phyloP scores from a whole-genome alignment of 2,888 invertebrate genomes.

The Acanthacorydalis orientalis region DNA sequence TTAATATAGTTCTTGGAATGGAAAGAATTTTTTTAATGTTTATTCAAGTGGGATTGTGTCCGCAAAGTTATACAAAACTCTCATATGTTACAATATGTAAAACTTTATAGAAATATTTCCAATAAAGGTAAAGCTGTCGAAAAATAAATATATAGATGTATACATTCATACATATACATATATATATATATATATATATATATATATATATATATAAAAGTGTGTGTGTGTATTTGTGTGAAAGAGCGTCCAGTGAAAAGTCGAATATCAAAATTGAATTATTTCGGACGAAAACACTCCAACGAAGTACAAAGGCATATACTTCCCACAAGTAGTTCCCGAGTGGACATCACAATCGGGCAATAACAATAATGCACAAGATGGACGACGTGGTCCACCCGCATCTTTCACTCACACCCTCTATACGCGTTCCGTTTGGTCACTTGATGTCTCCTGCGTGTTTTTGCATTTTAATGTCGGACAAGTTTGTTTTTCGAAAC shows the following conservation, averaged over 20 bases:
- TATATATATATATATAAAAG: too few relatives aligned
- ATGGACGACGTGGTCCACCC: background rate
- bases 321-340: background rate
- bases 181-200: too few relatives aligned
- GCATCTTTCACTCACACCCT: background rate
- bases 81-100: background rate
- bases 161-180: too few relatives aligned
- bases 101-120: background rate
- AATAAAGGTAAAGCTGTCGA: background rate
- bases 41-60: background rate
- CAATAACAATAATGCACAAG: background rate
- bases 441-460: constrained; percentile 13
- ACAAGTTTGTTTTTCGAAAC: constrained; percentile 18
- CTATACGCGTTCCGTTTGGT: background rate
- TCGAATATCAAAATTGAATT: constrained; percentile 13
- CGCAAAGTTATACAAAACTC: too few relatives aligned
- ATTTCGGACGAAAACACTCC: constrained; percentile 18
- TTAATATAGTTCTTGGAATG: background rate
- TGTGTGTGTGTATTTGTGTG: background rate
- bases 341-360: background rate
- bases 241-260: background rate
- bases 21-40: background rate
- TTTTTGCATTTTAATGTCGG: constrained; percentile 23
- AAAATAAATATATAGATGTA: background rate
- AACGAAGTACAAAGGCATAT: constrained; percentile 1